Evolutionary conservation across 2,113 vertebrate species (phyloP).

Genomic region (Morone saxatilis): DNA sequence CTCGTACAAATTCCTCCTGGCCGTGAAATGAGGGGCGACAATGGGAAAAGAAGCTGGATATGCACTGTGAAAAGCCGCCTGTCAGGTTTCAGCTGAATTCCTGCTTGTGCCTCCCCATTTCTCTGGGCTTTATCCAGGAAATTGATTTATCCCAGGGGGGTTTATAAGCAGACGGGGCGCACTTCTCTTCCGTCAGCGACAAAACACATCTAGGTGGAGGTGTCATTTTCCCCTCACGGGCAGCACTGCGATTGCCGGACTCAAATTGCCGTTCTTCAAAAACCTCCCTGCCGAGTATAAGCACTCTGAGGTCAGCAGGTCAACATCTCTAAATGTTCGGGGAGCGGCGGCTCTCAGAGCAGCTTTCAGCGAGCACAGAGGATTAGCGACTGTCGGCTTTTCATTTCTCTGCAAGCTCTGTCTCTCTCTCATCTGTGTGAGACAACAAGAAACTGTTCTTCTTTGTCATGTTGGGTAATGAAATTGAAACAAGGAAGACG

Average conservation of each 20-base stretch:
- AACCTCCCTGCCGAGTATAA: not conserved
- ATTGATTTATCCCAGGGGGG: conserved; percentile 20
- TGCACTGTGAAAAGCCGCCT: conserved; percentile 31
- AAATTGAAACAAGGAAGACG: not conserved
- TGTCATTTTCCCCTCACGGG: not conserved
- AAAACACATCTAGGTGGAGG: conserved; percentile 13
- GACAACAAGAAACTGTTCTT: too few species aligned
- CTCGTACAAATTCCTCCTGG: not conserved
- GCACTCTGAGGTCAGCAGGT: conserved; percentile 16
- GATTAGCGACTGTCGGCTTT: conserved; percentile 6
- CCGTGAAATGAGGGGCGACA: conserved; percentile 16
- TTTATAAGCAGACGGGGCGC: not conserved
- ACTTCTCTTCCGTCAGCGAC: not conserved
- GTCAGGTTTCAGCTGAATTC: conserved; percentile 14
- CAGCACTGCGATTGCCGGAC: not conserved
- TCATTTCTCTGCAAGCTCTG: not conserved
- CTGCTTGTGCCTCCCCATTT: not conserved
- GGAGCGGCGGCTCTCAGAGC: not conserved
- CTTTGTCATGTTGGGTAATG: not conserved
- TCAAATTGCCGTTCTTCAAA: not conserved
- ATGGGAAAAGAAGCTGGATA: conserved; percentile 11
- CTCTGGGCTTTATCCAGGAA: not conserved
- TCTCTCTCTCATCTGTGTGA: not conserved
- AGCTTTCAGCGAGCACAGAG: not conserved
- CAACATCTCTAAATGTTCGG: not conserved